Evolutionary conservation across 1,140 invertebrate species (phyloP).

Genomic region (Drosophila punjabiensis): DNA sequence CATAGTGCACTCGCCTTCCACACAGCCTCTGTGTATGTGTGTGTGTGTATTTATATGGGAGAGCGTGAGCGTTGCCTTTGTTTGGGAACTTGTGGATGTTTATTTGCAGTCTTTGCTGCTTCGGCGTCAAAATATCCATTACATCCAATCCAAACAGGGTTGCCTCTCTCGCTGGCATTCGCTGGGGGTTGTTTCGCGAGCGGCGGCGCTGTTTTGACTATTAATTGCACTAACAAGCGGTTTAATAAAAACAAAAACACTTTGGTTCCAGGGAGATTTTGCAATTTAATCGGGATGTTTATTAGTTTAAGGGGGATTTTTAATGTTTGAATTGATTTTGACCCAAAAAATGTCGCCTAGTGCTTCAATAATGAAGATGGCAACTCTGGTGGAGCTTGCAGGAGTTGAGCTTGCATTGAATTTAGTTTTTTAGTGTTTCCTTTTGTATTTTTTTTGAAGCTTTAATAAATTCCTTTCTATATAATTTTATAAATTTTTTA

Average conservation of each 20-base stretch:
- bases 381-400: background rate
- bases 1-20: slow-evolving; percentile 76
- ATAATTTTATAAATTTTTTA: no score
- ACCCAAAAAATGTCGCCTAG: background rate
- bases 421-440: no score
- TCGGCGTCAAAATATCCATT: slow-evolving; percentile 85
- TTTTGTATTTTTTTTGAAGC: no score
- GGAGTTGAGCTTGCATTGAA: no score
- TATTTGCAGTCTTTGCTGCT: slow-evolving; percentile 81
- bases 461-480: no score
- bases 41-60: background rate
- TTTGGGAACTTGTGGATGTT: slow-evolving; percentile 82
- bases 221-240: slow-evolving; percentile 63
- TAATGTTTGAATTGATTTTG: background rate
- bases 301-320: slow-evolving; percentile 1
- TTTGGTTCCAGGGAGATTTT: background rate
- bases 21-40: slow-evolving; percentile 14
- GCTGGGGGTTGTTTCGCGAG: slow-evolving; percentile 6
- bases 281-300: slow-evolving; percentile 44
- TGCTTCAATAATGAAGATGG: background rate
- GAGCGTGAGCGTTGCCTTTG: slow-evolving; percentile 33
- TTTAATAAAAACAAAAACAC: slow-evolving; percentile 42
- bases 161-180: slow-evolving; percentile 7
- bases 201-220: slow-evolving; percentile 56
- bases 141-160: slow-evolving; percentile 84